These are phyloP conservation scores for Peromyscus polionotus DNA, from an alignment of 2,113 vertebrate genomes.

Conservation along the genomic window DNA sequence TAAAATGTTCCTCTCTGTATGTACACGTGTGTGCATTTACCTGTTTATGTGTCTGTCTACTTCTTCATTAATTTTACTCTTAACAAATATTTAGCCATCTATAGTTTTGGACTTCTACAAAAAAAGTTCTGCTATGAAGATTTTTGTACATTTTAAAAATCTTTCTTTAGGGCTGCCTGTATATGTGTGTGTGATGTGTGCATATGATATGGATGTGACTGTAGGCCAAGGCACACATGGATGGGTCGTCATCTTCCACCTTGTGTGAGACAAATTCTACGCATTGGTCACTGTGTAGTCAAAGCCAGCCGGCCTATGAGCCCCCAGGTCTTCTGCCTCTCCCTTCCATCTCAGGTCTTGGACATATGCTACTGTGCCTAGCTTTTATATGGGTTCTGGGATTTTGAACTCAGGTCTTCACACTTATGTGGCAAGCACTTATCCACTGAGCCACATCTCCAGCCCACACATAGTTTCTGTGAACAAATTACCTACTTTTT, in stretches of 20 bases:
- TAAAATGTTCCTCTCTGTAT: not conserved
- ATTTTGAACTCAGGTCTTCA: not conserved
- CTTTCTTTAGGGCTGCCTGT: not conserved
- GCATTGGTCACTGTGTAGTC: not conserved
- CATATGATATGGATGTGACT: not conserved
- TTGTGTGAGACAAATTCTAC: not conserved
- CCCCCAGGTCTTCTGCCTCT: not conserved
- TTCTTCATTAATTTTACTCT: not conserved
- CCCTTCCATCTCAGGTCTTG: not conserved
- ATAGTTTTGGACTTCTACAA: not conserved
- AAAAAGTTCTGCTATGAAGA: not conserved
- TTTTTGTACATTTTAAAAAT: not conserved
- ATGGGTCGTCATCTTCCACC: not conserved
- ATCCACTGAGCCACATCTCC: not conserved
- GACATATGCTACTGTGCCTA: too few species aligned
- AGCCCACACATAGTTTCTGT: not conserved
- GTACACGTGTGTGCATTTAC: not conserved
- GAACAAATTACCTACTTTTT: constrained; percentile 40
- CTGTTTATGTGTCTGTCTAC: too few species aligned
- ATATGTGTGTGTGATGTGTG: not conserved
- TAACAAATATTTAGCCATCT: constrained; percentile 7
- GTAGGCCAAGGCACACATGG: not conserved
- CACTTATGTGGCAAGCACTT: not conserved
- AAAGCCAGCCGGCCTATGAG: not conserved
- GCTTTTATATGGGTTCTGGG: not conserved